Conservation (phyloP, 2,888 invertebrate genomes). For the Imbricaverruca yamaguchii region DNA sequence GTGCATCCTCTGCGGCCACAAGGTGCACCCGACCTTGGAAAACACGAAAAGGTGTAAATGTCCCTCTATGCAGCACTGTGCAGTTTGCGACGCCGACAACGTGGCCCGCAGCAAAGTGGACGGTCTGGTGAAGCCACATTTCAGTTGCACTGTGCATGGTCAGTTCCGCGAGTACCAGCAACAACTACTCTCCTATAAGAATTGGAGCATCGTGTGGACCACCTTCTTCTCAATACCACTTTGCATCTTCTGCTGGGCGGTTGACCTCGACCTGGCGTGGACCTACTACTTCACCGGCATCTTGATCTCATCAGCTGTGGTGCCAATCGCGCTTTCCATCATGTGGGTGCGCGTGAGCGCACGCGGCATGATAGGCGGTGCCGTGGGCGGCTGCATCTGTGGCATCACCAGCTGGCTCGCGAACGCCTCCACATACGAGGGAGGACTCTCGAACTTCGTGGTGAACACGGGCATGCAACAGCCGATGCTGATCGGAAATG, state of each 20-base stretch:
- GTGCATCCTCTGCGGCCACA: no score
- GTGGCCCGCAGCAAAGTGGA: constrained; percentile 32
- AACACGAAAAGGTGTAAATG: neutral
- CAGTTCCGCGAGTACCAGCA: constrained; percentile 40
- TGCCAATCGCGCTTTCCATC: constrained; percentile 39
- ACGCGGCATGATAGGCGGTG: constrained; percentile 40
- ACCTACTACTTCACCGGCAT: constrained; percentile 43
- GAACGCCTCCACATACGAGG: constrained; percentile 38
- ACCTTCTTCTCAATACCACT: constrained; percentile 40
- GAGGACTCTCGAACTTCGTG: constrained; percentile 37
- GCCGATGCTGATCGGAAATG: constrained; percentile 41
- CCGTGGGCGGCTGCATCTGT: constrained; percentile 37
- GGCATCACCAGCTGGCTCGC: constrained; percentile 40
- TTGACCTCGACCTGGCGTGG: constrained; percentile 39
- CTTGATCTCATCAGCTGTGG: constrained; percentile 42
- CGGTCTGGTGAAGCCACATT: constrained; percentile 38
- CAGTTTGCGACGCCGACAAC: constrained; percentile 35
- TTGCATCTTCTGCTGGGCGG: constrained; percentile 38
- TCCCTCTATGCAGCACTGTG: neutral
- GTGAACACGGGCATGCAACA: constrained; percentile 38
- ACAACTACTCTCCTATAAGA: constrained; percentile 38
- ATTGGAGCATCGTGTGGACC: constrained; percentile 41
- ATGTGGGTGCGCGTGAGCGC: constrained; percentile 40
- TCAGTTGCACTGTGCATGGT: constrained; percentile 39
- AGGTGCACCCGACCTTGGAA: neutral